Evolutionary conservation across 2,113 vertebrate species (phyloP).

Genomic region (Ovibos moschatus): DNA sequence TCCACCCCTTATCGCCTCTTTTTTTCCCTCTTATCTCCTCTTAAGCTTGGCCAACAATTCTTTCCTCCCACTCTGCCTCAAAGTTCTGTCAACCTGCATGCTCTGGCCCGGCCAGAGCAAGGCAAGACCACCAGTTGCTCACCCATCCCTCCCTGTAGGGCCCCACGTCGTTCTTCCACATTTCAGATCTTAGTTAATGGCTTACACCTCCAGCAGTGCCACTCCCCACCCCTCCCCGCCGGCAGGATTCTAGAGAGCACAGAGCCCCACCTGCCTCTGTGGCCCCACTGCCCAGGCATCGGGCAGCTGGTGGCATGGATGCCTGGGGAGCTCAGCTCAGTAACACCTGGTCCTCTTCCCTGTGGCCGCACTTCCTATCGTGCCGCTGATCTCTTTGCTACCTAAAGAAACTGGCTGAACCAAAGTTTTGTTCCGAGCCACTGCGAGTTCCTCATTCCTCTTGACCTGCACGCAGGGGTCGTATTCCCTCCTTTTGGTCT

Average conservation of each 20-base stretch:
- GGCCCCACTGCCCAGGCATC: fast-evolving
- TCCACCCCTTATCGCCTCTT: neutral
- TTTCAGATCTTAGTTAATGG: neutral
- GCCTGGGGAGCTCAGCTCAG: fast-evolving
- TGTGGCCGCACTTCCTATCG: fast-evolving
- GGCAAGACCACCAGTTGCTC: neutral
- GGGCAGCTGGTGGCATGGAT: too few species aligned
- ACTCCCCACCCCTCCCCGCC: fast-evolving
- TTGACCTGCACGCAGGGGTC: neutral
- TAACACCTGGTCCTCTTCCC: neutral
- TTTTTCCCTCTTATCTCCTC: neutral
- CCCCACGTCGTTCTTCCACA: neutral
- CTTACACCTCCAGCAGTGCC: fast-evolving
- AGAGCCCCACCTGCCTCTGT: too few species aligned
- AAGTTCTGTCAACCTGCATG: neutral
- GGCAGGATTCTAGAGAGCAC: neutral
- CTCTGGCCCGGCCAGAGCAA: neutral
- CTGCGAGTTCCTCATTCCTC: neutral
- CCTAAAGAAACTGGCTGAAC: neutral
- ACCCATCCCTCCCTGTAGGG: neutral
- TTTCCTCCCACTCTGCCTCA: neutral
- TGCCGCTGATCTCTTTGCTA: neutral
- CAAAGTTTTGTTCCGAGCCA: fast-evolving
- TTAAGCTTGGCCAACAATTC: neutral
- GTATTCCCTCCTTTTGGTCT: neutral